Evolutionary conservation across 2,113 vertebrate species (phyloP), one percentile per base, ranked within the genome.

Genomic region (Ophthalmolycus amberensis): DNA sequence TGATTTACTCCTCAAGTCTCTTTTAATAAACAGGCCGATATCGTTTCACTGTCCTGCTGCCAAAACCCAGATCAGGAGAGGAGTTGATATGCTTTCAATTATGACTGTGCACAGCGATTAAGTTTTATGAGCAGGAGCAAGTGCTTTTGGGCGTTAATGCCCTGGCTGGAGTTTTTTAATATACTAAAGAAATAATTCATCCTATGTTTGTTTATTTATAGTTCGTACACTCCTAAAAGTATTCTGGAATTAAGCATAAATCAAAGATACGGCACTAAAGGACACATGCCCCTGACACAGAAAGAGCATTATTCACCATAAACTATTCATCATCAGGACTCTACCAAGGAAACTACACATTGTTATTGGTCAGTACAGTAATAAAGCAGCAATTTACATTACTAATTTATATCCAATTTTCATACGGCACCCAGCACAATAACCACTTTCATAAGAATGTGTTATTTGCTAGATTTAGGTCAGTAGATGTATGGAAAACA

Each of bases 61-160:
- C 15, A 63, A 77, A 54, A 64, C 9, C 18, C 54, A 67, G 38
- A 62, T 44, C 46, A 76, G 11, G 12, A 37, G 38, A 29, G 5
- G 46, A 66, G 77, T 6, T 78, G 44, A 38, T 40, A 27, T 8
- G 20, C 65, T 71, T 77, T 80, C 71, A 75, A 32, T 75, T 48
- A 63, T 8, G 52, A 58, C 52, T 50, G n/a, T 63, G 40, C 56
- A 9, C 29, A 58, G 76, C 70, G 60, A 67, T 77, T 34, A 79
- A 38, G 20, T 71, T 85, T 60, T 48, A 71, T 68, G 65, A 80
- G 44, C 40, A n/a, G 6, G 71, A 29, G 18, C 15, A 0, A 78
- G 22, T 9, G 34, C 9, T 68, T 25, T 62, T 67, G 50, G 59
- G 59, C 37, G 29, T 66, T 71, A 50, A 34, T 16, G 29, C 32